Conservation (phyloP, 1,140 invertebrate genomes). For the Papilio polytes region DNA sequence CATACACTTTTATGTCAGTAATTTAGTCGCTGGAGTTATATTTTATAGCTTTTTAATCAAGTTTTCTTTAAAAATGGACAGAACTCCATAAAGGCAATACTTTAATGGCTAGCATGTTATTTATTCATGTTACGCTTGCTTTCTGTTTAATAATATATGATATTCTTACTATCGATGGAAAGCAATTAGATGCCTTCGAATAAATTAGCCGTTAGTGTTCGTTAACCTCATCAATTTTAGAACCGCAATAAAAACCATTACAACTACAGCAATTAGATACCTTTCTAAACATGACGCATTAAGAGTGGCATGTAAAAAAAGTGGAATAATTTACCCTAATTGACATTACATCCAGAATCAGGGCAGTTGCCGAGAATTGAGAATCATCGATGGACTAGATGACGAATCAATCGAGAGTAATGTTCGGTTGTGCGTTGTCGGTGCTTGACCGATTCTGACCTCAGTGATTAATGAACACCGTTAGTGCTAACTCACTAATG, state of each 20-base stretch:
- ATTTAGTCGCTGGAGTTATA: neutral
- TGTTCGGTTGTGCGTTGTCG: conserved; percentile 53
- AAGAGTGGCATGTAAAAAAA: conserved; percentile 31
- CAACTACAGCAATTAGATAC: conserved; percentile 34
- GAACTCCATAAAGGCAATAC: conserved; percentile 19
- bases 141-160: conserved; percentile 28
- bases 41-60: conserved; percentile 31
- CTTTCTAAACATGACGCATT: conserved; percentile 34
- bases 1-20: neutral
- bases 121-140: conserved; percentile 31
- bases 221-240: conserved; percentile 31
- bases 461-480: conserved; percentile 79
- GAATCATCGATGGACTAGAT: conserved; percentile 47
- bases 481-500: conserved; percentile 75
- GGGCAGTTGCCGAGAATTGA: conserved; percentile 17
- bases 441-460: conserved; percentile 75
- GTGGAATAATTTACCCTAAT: conserved; percentile 28
- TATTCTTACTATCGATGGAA: conserved; percentile 28
- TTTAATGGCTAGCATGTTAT: conserved; percentile 29
- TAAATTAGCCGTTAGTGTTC: conserved; percentile 35
- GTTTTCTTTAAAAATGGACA: conserved; percentile 21
- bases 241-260: conserved; percentile 33
- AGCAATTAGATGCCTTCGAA: conserved; percentile 25
- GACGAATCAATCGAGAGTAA: conserved; percentile 68
- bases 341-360: conserved; percentile 27